Percentiles rank a stretch among this genome's conserved stretches.
These are phyloP conservation scores for Ammodramus savannarum DNA, from an alignment of 2,113 vertebrate genomes.

Conservation along the genomic window DNA sequence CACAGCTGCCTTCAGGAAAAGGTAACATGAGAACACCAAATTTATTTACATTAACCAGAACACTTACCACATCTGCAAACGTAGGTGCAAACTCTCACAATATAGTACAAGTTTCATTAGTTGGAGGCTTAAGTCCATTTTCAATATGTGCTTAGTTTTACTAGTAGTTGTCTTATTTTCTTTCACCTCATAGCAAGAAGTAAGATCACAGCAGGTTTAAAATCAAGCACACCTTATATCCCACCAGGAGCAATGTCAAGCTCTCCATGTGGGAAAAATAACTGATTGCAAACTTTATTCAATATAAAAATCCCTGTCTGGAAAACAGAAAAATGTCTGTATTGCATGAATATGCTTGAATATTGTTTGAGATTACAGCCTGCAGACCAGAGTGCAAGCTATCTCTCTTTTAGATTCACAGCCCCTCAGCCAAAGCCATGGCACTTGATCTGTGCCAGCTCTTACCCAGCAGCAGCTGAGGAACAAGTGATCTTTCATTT, in stretches of 20 bases:
- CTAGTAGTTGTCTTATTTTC: background rate
- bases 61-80: background rate
- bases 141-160: background rate
- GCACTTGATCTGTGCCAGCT: background rate
- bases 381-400: background rate
- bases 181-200: background rate
- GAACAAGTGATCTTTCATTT: slow-evolving; percentile 25
- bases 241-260: background rate
- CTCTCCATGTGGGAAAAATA: rapidly evolving
- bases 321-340: background rate
- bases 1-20: background rate
- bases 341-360: background rate
- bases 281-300: background rate
- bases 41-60: background rate
- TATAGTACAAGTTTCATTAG: background rate
- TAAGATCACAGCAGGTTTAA: background rate
- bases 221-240: background rate
- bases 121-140: background rate
- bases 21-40: background rate
- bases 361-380: background rate
- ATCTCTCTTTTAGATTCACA: background rate
- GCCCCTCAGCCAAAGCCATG: background rate
- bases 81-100: background rate
- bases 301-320: background rate
- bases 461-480: slow-evolving; percentile 31